Conservation (phyloP, 2,888 invertebrate genomes). For the Stenoptilia bipunctidactyla region DNA sequence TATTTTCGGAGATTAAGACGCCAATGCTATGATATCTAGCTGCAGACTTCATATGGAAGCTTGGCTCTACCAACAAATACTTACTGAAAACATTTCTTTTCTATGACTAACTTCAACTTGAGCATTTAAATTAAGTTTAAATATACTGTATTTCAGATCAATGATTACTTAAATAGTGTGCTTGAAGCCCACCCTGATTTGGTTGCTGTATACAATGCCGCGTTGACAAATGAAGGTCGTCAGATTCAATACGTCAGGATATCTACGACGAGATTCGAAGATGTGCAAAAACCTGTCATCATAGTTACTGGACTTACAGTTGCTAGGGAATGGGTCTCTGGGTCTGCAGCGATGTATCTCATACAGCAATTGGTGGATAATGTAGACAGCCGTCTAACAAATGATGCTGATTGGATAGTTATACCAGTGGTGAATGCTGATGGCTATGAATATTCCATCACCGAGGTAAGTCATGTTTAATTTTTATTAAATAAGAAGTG, state of each 20-base stretch:
- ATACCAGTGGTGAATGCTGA: slow-evolving; percentile 80
- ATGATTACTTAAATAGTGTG: slow-evolving; percentile 50
- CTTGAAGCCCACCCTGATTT: slow-evolving; percentile 52
- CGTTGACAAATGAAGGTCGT: slow-evolving; percentile 71
- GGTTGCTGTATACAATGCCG: slow-evolving; percentile 67
- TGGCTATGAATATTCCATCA: slow-evolving; percentile 77
- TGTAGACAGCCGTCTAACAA: slow-evolving; percentile 53
- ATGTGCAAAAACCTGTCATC: slow-evolving; percentile 65
- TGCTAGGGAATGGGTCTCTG: slow-evolving; percentile 81
- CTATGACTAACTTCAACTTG: not conserved
- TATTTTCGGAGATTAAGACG: no score
- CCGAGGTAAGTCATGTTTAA: no score
- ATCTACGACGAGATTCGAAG: slow-evolving; percentile 57
- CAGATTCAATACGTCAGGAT: slow-evolving; percentile 72
- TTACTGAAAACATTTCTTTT: not conserved
- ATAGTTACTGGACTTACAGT: slow-evolving; percentile 75
- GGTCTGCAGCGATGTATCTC: slow-evolving; percentile 76
- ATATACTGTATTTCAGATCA: slow-evolving; percentile 44
- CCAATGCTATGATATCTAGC: no score
- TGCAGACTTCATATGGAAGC: no score
- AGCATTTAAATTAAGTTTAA: not conserved
- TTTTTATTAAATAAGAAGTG: no score
- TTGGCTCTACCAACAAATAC: no score
- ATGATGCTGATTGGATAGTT: slow-evolving; percentile 75
- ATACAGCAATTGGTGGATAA: slow-evolving; percentile 74